Conservation (phyloP, 2,888 invertebrate species). For the Sesia bembeciformis region DNA sequence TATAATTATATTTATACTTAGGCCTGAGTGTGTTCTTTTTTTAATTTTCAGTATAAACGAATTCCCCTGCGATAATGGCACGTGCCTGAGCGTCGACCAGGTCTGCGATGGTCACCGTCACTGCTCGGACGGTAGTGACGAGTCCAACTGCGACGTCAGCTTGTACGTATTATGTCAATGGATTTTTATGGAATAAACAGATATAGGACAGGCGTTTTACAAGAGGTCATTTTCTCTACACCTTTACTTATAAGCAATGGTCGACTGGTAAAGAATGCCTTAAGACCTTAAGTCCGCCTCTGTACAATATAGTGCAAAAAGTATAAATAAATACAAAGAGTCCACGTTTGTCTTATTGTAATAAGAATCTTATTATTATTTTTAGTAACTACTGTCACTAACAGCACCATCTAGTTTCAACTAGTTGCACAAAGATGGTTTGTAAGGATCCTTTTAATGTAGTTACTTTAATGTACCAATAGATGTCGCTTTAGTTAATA, state of each 20-base stretch:
- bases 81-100: slow-evolving; percentile 19
- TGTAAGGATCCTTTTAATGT: too few species aligned
- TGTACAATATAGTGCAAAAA: too few species aligned
- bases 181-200: background rate
- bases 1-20: slow-evolving; percentile 1
- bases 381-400: too few species aligned
- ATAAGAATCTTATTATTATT: background rate
- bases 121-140: slow-evolving; percentile 30
- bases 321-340: background rate
- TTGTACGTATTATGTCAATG: slow-evolving; percentile 14
- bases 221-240: too few species aligned
- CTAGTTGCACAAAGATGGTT: too few species aligned
- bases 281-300: too few species aligned
- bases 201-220: too few species aligned
- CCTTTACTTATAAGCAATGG: too few species aligned
- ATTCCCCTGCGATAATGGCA: slow-evolving; percentile 24
- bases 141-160: slow-evolving; percentile 12
- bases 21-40: slow-evolving; percentile 1
- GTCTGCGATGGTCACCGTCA: slow-evolving; percentile 27
- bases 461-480: too few species aligned
- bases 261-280: too few species aligned
- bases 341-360: background rate
- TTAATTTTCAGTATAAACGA: slow-evolving; percentile 22
- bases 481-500: too few species aligned
- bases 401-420: too few species aligned